Evolutionary conservation across 2,113 vertebrate genomes (phyloP), one percentile per base, ranked within the genome.

Genomic region (Physeter macrocephalus): DNA sequence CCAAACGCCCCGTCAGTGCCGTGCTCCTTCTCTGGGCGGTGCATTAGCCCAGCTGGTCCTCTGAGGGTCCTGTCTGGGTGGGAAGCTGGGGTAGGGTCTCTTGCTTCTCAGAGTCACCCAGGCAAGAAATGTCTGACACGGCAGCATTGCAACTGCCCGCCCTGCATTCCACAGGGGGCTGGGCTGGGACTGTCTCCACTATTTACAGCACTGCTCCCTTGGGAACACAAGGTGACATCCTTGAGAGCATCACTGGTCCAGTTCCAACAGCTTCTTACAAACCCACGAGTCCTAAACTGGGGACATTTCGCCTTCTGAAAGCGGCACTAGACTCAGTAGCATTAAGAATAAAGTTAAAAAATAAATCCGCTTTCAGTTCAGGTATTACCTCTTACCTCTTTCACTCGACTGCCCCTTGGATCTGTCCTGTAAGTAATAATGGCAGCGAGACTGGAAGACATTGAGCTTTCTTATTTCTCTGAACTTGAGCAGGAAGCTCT

Each of bases 401-500:
- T 99, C 96, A 2, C 94, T 96, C 57, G 95, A 4, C 8, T 94
- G 97, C 89, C 98, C 98, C 97, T 98, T 98, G 49, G 98, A 98
- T 75, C 98, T 98, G 36, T 98, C 99, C 41, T 99, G 99, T 57
- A 99, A 98, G 97, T 99, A 99, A 52, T 98, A 93, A 27, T 98
- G 99, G 98, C 99, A 99, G 95, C 98, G 98, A 6, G 98, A 98
- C 95, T 99, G 99, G 83, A 99, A 99, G 14, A 98, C 95, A 9
- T 98, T 97, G 41, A 99, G 98, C 29, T 93, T 98, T 8, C 98
- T 98, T 6, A 98, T 98, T 97, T 99, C 99, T 92, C 97, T 99
- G 94, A 99, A 99, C 93, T 98, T 99, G 91, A 97, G 99, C 82
- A 99, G 98, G 98, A 99, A 99, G 83, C 98, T 99, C 97, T 99